A percentile compares a stretch with the other conserved stretches of the same genome.
phyloP scores from a whole-genome alignment of 2,113 vertebrate species.

The Gymnogyps californianus region DNA sequence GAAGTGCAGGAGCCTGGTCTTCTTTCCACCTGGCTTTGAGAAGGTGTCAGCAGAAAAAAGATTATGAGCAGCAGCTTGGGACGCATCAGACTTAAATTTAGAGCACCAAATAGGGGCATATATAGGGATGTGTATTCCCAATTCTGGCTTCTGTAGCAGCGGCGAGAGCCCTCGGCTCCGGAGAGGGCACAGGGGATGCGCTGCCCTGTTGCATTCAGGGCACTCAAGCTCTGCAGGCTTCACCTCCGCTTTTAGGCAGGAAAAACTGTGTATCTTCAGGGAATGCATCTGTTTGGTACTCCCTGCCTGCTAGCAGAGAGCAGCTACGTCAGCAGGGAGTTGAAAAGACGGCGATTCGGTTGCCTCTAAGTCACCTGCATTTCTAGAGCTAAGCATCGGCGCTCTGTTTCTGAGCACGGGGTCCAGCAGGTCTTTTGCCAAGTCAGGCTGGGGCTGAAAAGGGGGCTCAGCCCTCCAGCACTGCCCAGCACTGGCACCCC shows the following conservation, averaged over 20 bases:
- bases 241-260: background rate
- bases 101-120: background rate
- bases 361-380: background rate
- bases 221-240: background rate
- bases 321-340: background rate
- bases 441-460: background rate
- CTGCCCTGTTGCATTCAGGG: background rate
- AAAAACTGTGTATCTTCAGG: background rate
- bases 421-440: background rate
- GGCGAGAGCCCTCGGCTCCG: background rate
- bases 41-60: background rate
- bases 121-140: background rate
- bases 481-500: background rate
- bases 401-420: accelerated
- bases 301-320: background rate
- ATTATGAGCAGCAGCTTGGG: background rate
- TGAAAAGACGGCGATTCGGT: background rate
- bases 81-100: background rate
- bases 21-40: background rate
- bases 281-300: background rate
- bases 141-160: background rate
- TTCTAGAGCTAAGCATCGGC: background rate
- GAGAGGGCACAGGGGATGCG: background rate
- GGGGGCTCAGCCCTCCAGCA: background rate
- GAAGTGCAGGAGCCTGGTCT: background rate